Evolutionary conservation across 2,888 invertebrate species (phyloP).

Genomic region (Anoplius nigerrimus): DNA sequence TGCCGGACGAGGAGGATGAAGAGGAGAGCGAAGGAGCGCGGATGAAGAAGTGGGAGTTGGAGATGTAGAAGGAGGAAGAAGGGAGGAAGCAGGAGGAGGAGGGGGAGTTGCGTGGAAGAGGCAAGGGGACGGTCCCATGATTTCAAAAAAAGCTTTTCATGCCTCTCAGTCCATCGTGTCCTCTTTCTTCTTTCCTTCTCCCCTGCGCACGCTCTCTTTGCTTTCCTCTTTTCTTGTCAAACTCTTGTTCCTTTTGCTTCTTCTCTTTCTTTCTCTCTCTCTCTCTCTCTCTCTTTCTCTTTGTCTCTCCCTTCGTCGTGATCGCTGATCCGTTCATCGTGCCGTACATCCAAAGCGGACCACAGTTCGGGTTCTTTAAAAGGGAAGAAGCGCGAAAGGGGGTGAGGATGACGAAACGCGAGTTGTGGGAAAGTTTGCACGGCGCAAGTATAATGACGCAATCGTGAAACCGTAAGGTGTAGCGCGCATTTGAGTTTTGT

Average conservation of each 20-base stretch:
- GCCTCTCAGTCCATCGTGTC: constrained; percentile 31
- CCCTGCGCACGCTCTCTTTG: constrained; percentile 25
- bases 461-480: too few relatives aligned
- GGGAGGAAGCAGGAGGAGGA: constrained; percentile 56
- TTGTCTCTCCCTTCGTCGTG: too few relatives aligned
- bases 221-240: constrained; percentile 23
- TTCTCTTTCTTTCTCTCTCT: constrained; percentile 30
- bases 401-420: constrained; percentile 47
- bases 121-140: constrained; percentile 48
- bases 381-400: constrained; percentile 38
- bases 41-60: constrained; percentile 18
- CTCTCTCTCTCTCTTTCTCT: background rate
- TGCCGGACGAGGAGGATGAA: constrained; percentile 33
- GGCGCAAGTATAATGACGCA: constrained; percentile 11
- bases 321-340: background rate
- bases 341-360: constrained; percentile 15
- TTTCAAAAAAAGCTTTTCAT: constrained; percentile 12
- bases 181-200: constrained; percentile 17
- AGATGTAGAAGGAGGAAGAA: constrained; percentile 43
- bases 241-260: constrained; percentile 20
- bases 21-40: constrained; percentile 11
- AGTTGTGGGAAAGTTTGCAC: constrained; percentile 50
- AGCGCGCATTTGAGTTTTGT: too few relatives aligned
- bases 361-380: constrained; percentile 45
- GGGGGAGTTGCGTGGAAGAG: constrained; percentile 52